Conservation (phyloP, 2,113 vertebrate genomes). For the Embiotoca jacksoni region DNA sequence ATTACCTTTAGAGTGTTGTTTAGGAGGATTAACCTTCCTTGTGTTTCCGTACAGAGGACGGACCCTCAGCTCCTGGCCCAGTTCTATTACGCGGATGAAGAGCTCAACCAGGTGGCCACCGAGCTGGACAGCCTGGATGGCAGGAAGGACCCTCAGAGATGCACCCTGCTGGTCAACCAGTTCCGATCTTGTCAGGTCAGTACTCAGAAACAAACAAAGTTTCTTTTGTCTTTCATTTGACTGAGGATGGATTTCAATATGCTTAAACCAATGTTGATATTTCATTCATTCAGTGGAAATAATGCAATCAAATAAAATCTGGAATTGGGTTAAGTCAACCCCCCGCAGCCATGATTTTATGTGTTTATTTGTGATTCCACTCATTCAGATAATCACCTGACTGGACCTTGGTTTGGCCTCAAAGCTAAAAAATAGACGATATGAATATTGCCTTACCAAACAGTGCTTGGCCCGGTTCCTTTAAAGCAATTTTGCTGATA, state of each 20-base stretch:
- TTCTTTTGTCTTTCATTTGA: not conserved
- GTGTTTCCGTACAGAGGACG: conserved; percentile 86
- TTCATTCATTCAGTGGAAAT: not conserved
- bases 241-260: no score
- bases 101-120: conserved; percentile 96
- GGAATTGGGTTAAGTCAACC: conserved; percentile 14
- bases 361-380: conserved; percentile 16
- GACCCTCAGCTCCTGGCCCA: conserved; percentile 97
- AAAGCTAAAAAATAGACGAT: conserved; percentile 47
- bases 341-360: not conserved
- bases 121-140: conserved; percentile 97
- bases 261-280: no score
- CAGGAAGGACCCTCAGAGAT: conserved; percentile 96
- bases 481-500: conserved; percentile 45
- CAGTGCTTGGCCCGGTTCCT: conserved; percentile 14
- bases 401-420: conserved; percentile 21
- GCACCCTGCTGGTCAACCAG: conserved; percentile 96
- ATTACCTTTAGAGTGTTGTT: not conserved
- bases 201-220: conserved; percentile 1
- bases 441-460: conserved; percentile 37
- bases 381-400: conserved; percentile 7
- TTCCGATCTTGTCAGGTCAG: conserved; percentile 97
- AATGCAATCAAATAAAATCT: conserved; percentile 3
- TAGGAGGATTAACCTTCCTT: conserved; percentile 2
- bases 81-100: conserved; percentile 98